Conservation (phyloP, 2,888 invertebrate species). For the Chloroclysta siterata region DNA sequence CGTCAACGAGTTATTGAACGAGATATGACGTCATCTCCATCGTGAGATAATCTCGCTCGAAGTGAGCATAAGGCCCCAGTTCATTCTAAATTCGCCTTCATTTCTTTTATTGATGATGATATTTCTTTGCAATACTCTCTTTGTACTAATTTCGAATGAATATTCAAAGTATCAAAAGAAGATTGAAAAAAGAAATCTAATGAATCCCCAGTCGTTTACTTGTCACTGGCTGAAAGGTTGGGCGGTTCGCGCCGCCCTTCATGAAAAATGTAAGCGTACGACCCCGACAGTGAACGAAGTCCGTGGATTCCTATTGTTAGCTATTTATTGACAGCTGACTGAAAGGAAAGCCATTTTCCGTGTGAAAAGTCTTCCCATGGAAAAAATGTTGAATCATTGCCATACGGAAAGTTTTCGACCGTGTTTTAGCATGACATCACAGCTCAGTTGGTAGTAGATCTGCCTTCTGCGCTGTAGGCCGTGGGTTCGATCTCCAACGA, state of each 20-base stretch:
- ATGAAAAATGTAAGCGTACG: slow-evolving; percentile 43
- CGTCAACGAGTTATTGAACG: too few relatives aligned
- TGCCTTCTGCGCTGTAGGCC: too few relatives aligned
- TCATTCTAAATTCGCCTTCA: too few relatives aligned
- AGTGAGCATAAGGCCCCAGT: too few relatives aligned
- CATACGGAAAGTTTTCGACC: slow-evolving; percentile 27
- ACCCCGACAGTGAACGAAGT: slow-evolving; percentile 36
- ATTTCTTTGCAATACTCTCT: too few relatives aligned
- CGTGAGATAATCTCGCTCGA: too few relatives aligned
- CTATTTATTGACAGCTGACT: slow-evolving; percentile 47
- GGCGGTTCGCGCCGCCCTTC: slow-evolving; percentile 28
- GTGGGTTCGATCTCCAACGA: too few relatives aligned
- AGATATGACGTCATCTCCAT: too few relatives aligned
- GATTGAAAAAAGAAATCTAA: slow-evolving; percentile 9
- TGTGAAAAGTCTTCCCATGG: slow-evolving; percentile 29
- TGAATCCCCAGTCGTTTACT: slow-evolving; percentile 33
- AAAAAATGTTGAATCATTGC: slow-evolving; percentile 40
- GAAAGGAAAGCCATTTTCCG: slow-evolving; percentile 35
- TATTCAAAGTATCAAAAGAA: background rate
- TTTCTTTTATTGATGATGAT: too few relatives aligned
- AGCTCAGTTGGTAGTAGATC: too few relatives aligned
- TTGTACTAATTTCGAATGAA: background rate
- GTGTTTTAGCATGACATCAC: slow-evolving; percentile 19
- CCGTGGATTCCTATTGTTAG: slow-evolving; percentile 41
- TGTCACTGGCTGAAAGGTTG: slow-evolving; percentile 32